Conservation (phyloP, 2,888 invertebrate genomes). For the Phaonia tiefii region DNA sequence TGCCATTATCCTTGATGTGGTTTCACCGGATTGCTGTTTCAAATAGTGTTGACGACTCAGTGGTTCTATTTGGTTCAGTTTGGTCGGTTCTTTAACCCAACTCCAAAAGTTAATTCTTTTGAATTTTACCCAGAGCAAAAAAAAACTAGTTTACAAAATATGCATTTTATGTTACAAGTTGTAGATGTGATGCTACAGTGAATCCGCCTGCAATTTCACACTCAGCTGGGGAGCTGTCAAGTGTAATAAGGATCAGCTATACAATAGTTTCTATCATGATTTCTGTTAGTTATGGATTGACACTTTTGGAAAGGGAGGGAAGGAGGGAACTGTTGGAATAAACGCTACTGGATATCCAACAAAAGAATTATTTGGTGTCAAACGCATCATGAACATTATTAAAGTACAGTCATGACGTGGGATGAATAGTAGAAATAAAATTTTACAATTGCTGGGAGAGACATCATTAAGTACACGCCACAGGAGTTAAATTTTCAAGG, state of each 20-base stretch:
- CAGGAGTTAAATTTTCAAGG: neutral
- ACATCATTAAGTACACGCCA: neutral
- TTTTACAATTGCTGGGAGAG: neutral
- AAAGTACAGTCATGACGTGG: neutral
- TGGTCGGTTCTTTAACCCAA: neutral
- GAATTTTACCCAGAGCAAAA: neutral
- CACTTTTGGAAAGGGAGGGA: conserved; percentile 25
- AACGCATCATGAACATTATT: neutral
- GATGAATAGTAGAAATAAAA: neutral
- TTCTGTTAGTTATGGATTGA: conserved; percentile 52
- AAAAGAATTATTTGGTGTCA: neutral
- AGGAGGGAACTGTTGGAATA: neutral
- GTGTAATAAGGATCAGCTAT: neutral
- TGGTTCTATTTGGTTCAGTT: neutral
- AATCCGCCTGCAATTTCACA: neutral
- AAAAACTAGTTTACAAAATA: conserved; percentile 24
- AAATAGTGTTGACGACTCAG: neutral
- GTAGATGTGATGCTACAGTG: neutral
- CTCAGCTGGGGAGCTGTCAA: conserved; percentile 8
- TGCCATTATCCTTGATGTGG: conserved; percentile 9
- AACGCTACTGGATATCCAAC: too few species aligned
- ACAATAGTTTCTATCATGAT: neutral
- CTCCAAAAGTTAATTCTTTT: conserved; percentile 18
- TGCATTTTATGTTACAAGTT: conserved; percentile 28
- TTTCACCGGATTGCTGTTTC: conserved; percentile 42